Evolutionary conservation across 2,797 vertebrate genomes (phyloP).

Genomic region (Acanthornis magna): DNA sequence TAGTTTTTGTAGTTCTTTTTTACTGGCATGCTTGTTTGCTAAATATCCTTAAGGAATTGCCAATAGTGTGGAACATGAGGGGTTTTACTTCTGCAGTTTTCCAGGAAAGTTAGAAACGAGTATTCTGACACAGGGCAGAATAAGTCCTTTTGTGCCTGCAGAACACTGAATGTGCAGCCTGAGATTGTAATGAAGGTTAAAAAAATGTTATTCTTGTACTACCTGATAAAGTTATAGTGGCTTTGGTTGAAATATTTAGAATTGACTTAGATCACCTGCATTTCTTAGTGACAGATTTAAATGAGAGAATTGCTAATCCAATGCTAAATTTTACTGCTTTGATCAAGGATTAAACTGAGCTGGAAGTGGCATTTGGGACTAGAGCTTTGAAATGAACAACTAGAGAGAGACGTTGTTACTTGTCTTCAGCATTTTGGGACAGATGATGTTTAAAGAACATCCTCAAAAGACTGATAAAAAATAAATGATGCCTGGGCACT

Average conservation of each 20-base stretch:
- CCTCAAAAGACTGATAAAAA: not conserved
- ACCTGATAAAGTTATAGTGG: not conserved
- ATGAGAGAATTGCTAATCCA: constrained; percentile 48
- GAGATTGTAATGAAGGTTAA: not conserved
- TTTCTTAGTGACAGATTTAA: constrained; percentile 51
- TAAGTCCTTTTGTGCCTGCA: not conserved
- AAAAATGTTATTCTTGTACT: not conserved
- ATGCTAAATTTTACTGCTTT: constrained; percentile 55
- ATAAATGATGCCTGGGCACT: not conserved
- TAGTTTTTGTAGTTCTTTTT: not conserved
- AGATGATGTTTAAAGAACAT: not conserved
- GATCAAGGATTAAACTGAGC: constrained; percentile 68
- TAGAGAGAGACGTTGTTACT: not conserved
- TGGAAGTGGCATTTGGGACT: constrained; percentile 25
- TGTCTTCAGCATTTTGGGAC: not conserved
- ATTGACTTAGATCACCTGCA: constrained; percentile 14
- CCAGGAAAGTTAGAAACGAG: not conserved
- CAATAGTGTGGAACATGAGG: not conserved
- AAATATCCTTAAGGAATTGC: not conserved
- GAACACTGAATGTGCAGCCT: not conserved
- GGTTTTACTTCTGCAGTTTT: not conserved
- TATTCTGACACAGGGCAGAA: not conserved
- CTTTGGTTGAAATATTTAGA: not conserved
- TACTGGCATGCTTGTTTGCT: not conserved
- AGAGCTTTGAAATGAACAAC: constrained; percentile 11